A percentile compares a stretch with the other conserved stretches of the same genome.
phyloP scores from a whole-genome alignment of 2,888 invertebrate genomes.

The Temnothorax ravouxi region DNA sequence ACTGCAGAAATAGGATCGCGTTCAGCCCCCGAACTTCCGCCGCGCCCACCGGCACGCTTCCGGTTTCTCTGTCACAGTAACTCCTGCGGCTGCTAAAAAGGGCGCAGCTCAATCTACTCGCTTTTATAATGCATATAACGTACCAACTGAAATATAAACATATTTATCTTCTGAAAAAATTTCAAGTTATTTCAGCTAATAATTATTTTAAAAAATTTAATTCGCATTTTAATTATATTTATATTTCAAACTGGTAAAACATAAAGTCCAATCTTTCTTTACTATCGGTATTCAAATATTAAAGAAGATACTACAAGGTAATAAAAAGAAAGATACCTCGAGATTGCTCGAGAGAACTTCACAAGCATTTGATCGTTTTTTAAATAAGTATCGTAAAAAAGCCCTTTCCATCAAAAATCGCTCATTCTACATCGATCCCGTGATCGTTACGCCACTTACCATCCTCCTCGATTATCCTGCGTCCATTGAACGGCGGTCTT shows the following conservation, averaged over 20 bases:
- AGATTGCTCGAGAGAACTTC: constrained; percentile 8
- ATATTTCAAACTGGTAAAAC: not conserved
- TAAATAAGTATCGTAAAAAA: constrained; percentile 6
- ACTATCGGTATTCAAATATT: not conserved
- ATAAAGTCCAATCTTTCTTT: not conserved
- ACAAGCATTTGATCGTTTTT: not conserved
- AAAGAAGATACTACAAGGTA: constrained; percentile 13
- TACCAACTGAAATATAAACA: not conserved
- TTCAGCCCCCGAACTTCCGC: constrained; percentile 51
- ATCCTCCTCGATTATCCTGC: constrained; percentile 33
- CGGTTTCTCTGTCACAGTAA: constrained; percentile 44
- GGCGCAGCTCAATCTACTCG: constrained; percentile 23
- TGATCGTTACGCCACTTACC: constrained; percentile 45
- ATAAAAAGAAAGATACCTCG: not conserved
- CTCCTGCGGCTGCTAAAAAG: constrained; percentile 25
- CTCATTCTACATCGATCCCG: constrained; percentile 27
- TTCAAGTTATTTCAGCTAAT: not conserved
- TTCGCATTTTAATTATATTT: constrained; percentile 1
- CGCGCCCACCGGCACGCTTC: constrained; percentile 39
- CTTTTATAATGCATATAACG: not conserved
- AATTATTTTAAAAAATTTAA: not conserved
- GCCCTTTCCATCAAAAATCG: constrained; percentile 29
- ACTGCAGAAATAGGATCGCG: constrained; percentile 54
- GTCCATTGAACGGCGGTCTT: constrained; percentile 26
- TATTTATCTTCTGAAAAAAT: not conserved